phyloP scores from a whole-genome alignment of 1,140 invertebrate species.

The Listronotus oregonensis region DNA sequence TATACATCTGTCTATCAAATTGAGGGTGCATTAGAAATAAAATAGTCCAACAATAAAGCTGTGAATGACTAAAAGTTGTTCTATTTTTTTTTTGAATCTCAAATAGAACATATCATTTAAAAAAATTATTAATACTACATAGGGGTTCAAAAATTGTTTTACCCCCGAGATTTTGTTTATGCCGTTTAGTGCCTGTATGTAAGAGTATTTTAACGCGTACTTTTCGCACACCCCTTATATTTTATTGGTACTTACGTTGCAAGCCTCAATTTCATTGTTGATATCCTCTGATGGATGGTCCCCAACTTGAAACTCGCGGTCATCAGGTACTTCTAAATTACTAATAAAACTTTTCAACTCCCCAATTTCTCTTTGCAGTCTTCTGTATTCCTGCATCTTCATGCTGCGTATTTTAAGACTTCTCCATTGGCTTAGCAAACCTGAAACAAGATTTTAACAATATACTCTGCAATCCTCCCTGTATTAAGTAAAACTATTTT shows the following conservation, averaged over 20 bases:
- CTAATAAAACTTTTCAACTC: slow-evolving; percentile 44
- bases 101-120: too few species aligned
- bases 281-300: slow-evolving; percentile 42
- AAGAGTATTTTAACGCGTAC: too few species aligned
- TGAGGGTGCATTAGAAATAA: too few species aligned
- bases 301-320: slow-evolving; percentile 28
- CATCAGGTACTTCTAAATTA: slow-evolving; percentile 39
- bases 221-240: neutral
- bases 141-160: too few species aligned
- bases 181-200: too few species aligned
- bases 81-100: too few species aligned
- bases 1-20: too few species aligned
- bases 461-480: slow-evolving; percentile 2
- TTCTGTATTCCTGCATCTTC: slow-evolving; percentile 51
- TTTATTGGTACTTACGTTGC: slow-evolving; percentile 42
- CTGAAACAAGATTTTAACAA: slow-evolving; percentile 44
- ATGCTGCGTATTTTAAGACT: slow-evolving; percentile 44
- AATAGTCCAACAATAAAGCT: too few species aligned
- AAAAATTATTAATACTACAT: too few species aligned
- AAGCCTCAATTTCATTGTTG: slow-evolving; percentile 45
- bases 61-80: too few species aligned
- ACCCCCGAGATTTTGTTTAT: too few species aligned
- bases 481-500: too few species aligned
- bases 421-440: slow-evolving; percentile 51
- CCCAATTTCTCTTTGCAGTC: slow-evolving; percentile 49